A percentile compares a stretch with the other conserved stretches of the same genome.
phyloP scores from a whole-genome alignment of 2,113 vertebrate species.

The Macrotus californicus region DNA sequence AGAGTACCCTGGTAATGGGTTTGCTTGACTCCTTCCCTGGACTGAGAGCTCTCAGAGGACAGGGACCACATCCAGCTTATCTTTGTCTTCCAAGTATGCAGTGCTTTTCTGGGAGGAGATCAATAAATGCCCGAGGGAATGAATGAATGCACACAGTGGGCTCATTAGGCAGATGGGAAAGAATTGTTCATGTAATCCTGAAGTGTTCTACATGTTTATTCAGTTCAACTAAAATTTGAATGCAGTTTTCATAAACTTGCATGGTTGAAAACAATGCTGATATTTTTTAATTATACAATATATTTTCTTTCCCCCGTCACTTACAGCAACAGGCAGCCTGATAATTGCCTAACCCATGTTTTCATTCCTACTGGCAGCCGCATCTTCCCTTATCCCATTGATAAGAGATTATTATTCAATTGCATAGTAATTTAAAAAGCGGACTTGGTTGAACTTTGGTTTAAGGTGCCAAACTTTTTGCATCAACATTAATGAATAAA shows the following conservation, averaged over 20 bases:
- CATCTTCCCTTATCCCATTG: not conserved
- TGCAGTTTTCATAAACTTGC: not conserved
- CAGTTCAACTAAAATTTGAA: not conserved
- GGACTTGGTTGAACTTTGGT: slow-evolving; percentile 46
- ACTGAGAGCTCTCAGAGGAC: not conserved
- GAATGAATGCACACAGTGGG: not conserved
- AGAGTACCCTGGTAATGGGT: not conserved
- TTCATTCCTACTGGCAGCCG: not conserved
- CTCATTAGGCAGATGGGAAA: not conserved
- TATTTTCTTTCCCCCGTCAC: not conserved
- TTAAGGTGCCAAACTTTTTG: slow-evolving; percentile 18
- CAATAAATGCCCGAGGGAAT: not conserved
- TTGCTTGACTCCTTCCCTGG: not conserved
- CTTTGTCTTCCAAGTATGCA: not conserved
- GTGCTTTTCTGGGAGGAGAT: not conserved
- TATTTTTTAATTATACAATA: not conserved
- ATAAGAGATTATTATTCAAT: slow-evolving; percentile 46
- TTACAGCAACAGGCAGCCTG: not conserved
- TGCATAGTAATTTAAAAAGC: slow-evolving; percentile 36
- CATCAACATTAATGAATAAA: not conserved
- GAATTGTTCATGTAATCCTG: not conserved
- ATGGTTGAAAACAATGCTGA: not conserved
- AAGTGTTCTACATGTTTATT: not conserved
- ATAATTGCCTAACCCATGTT: not conserved
- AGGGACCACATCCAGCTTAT: not conserved